A percentile compares a stretch with the other conserved stretches of the same genome.
These are phyloP conservation scores for Poeciliopsis prolifica DNA, from an alignment of 2,113 vertebrate species.

Conservation along the genomic window DNA sequence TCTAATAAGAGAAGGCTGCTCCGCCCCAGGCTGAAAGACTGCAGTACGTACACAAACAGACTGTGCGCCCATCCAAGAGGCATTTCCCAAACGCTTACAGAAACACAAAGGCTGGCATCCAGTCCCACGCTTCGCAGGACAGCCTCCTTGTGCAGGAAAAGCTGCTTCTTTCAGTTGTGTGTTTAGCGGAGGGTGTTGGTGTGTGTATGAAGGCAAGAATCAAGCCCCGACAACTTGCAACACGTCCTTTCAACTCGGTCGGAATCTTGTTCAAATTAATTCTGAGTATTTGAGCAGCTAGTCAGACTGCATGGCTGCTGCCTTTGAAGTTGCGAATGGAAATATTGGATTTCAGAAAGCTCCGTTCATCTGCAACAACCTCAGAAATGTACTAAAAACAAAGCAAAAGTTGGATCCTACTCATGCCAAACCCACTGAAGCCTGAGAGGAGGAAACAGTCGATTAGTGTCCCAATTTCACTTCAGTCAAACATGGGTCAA, in stretches of 20 bases:
- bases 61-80: conserved; percentile 53
- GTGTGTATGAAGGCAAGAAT: conserved; percentile 17
- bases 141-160: conserved; percentile 39
- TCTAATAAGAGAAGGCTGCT: conserved; percentile 60
- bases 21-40: conserved; percentile 61
- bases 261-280: conserved; percentile 3
- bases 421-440: conserved; percentile 37
- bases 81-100: conserved; percentile 59
- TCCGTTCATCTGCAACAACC: not conserved
- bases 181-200: not conserved
- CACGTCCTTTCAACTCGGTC: conserved; percentile 20
- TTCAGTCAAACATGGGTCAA: conserved; percentile 4
- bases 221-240: conserved; percentile 25
- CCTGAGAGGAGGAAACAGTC: conserved; percentile 11
- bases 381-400: conserved; percentile 40
- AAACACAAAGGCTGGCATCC: conserved; percentile 65
- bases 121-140: conserved; percentile 52
- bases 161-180: conserved; percentile 41
- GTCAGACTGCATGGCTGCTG: not conserved
- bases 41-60: conserved; percentile 64
- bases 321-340: conserved; percentile 20
- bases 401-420: conserved; percentile 19
- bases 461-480: conserved; percentile 28
- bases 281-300: not conserved
- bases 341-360: conserved; percentile 9